These are phyloP conservation scores for Dasysyrphus albostriatus DNA, from an alignment of 2,888 invertebrate genomes.

Conservation along the genomic window DNA sequence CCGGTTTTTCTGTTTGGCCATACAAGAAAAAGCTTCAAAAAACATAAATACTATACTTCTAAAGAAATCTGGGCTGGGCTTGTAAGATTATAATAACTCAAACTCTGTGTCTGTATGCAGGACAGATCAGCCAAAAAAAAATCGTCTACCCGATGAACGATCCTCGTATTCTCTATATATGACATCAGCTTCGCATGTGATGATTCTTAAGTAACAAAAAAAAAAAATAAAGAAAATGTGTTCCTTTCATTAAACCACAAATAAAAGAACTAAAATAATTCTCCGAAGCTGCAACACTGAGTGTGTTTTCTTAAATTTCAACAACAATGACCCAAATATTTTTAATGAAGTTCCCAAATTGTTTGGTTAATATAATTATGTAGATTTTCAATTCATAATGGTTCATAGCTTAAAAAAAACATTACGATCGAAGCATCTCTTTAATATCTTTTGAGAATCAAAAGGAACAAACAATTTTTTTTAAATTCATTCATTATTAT, in stretches of 20 bases:
- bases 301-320: not conserved
- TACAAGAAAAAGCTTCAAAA: not conserved
- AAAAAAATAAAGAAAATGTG: conserved; percentile 3
- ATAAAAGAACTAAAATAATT: not conserved
- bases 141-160: not conserved
- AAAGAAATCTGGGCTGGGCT: not conserved
- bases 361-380: not conserved
- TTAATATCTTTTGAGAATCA: no score
- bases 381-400: not conserved
- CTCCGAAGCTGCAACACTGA: not conserved
- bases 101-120: not conserved
- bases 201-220: not conserved
- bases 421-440: not conserved
- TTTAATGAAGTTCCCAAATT: conserved; percentile 1
- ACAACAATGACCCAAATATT: not conserved
- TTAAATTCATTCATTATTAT: no score
- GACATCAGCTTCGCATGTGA: not conserved
- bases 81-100: not conserved
- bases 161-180: not conserved
- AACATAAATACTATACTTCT: no score
- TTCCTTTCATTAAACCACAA: not conserved
- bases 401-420: not conserved
- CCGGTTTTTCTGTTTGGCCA: not conserved
- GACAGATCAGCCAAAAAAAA: not conserved
- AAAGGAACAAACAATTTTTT: no score